Percentiles rank a stretch among this genome's conserved stretches.
Evolutionary conservation across 2,888 invertebrate species (phyloP).

Genomic region (Caenorhabditis macrosperma): DNA sequence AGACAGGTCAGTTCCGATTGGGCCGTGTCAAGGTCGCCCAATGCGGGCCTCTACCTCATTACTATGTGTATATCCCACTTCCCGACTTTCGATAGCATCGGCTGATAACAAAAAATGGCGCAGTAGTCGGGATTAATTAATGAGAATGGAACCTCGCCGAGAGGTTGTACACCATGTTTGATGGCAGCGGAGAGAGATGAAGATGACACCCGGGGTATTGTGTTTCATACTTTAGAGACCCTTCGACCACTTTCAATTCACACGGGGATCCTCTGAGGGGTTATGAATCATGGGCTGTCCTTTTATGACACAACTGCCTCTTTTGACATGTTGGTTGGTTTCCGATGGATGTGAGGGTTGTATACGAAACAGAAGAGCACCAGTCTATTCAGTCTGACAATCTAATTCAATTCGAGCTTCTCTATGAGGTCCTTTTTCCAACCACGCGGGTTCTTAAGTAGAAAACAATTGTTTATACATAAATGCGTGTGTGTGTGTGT

Average conservation of each 20-base stretch:
- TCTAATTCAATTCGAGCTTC: constrained; percentile 21
- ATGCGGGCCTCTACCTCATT: constrained; percentile 20
- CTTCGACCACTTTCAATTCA: neutral
- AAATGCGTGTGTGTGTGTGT: constrained; percentile 25
- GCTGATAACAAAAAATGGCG: constrained; percentile 19
- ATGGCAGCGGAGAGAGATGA: neutral
- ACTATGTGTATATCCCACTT: constrained; percentile 26
- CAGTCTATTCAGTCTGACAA: neutral
- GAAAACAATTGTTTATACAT: constrained; percentile 53
- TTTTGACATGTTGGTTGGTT: neutral
- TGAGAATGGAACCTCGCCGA: neutral
- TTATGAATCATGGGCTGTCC: constrained; percentile 12
- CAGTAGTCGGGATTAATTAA: constrained; percentile 34
- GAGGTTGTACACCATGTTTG: neutral
- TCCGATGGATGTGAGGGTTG: neutral
- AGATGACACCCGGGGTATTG: constrained; percentile 6
- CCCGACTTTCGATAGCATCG: constrained; percentile 21
- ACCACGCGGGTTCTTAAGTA: neutral
- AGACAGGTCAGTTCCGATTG: constrained; percentile 44
- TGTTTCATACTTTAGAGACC: neutral
- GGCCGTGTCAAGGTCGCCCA: constrained; percentile 40
- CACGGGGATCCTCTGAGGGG: constrained; percentile 6
- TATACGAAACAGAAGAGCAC: neutral
- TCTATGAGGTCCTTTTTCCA: neutral
- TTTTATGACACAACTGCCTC: constrained; percentile 5